Evolutionary conservation across 2,113 vertebrate species (phyloP).

Genomic region (Dasypus novemcinctus): DNA sequence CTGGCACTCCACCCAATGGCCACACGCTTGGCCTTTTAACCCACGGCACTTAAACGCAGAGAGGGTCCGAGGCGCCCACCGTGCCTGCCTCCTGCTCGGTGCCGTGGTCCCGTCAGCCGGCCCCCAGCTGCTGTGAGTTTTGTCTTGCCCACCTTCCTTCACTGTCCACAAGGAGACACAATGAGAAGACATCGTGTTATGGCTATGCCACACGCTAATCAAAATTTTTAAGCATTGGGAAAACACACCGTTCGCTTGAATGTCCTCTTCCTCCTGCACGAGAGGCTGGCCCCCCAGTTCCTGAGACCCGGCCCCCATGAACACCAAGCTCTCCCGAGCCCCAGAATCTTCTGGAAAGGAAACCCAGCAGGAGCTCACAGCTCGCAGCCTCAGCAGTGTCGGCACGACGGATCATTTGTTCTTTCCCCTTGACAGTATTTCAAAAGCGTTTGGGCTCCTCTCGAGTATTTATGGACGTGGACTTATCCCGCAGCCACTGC

Average conservation of each 20-base stretch:
- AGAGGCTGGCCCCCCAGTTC: neutral
- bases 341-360: neutral
- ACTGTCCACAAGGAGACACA: neutral
- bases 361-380: neutral
- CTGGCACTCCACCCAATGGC: neutral
- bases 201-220: neutral
- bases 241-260: neutral
- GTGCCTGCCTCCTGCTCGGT: neutral
- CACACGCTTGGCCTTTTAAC: neutral
- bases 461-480: neutral
- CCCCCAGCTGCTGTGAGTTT: neutral
- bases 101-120: neutral
- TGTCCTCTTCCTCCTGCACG: neutral
- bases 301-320: neutral
- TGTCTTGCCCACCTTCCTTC: neutral
- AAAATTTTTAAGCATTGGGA: neutral
- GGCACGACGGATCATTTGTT: neutral
- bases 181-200: neutral
- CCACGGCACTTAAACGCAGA: neutral
- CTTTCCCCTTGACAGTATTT: neutral
- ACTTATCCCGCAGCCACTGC: neutral
- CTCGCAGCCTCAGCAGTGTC: neutral
- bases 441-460: neutral
- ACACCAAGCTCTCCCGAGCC: accelerated
- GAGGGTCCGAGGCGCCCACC: neutral